A percentile compares a stretch with the other conserved stretches of the same genome.
Conservation (phyloP, 2,113 vertebrate species). For the Gobius niger region DNA sequence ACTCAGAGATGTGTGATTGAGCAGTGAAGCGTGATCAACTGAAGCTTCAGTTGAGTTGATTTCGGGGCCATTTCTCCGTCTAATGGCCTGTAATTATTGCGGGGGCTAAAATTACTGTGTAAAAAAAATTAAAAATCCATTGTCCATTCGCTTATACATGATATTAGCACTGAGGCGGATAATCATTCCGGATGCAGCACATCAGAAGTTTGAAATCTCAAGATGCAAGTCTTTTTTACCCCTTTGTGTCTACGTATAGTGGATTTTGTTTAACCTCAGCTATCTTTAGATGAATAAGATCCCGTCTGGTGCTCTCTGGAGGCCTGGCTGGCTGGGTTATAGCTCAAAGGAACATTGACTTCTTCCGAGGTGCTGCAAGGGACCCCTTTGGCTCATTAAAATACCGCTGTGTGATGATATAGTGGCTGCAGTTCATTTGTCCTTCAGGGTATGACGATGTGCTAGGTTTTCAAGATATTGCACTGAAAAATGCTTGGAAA, state of each 20-base stretch:
- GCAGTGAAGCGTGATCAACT: constrained; percentile 38
- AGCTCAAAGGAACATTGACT: constrained; percentile 56
- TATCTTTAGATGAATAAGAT: constrained; percentile 48
- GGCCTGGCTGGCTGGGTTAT: constrained; percentile 25
- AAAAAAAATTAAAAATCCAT: constrained; percentile 26
- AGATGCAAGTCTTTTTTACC: constrained; percentile 25
- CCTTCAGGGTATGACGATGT: constrained; percentile 1
- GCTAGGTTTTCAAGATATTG: too few species aligned
- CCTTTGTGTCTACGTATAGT: constrained; percentile 35
- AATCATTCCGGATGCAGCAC: constrained; percentile 8
- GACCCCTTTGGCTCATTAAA: constrained; percentile 47
- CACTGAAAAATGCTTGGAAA: too few species aligned
- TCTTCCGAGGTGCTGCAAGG: constrained; percentile 24
- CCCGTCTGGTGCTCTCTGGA: constrained; percentile 42
- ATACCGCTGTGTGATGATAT: constrained; percentile 25
- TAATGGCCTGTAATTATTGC: constrained; percentile 62
- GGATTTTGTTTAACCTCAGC: constrained; percentile 62
- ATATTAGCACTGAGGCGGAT: constrained; percentile 36
- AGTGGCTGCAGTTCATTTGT: constrained; percentile 37
- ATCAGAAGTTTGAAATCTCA: constrained; percentile 39
- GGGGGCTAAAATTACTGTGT: constrained; percentile 41
- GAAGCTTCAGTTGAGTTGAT: constrained; percentile 41
- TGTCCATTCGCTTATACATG: constrained; percentile 38
- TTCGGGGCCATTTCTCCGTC: constrained; percentile 28
- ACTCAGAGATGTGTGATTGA: constrained; percentile 21